Conservation (phyloP, 1,140 invertebrate species). For the Calliopsis andreniformis region DNA sequence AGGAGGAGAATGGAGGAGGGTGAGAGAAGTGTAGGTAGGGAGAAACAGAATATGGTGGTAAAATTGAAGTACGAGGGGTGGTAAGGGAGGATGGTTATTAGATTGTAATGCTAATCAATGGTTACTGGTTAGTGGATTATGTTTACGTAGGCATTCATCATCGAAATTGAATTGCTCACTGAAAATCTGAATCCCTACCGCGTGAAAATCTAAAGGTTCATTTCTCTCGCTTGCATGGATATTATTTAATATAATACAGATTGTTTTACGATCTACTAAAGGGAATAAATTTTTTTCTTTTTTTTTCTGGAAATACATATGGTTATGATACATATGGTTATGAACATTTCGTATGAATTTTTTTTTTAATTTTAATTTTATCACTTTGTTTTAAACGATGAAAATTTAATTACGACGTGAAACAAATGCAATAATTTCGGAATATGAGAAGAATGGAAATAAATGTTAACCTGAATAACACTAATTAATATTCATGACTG, state of each 20-base stretch:
- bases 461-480: too few species aligned
- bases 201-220: constrained; percentile 7
- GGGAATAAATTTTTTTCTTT: background rate
- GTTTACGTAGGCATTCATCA: constrained; percentile 79
- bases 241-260: background rate
- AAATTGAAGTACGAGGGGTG: constrained; percentile 17
- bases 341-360: too few species aligned
- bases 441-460: too few species aligned
- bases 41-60: constrained; percentile 8
- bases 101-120: constrained; percentile 81
- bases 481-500: too few species aligned
- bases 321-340: too few species aligned
- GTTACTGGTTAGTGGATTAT: constrained; percentile 76
- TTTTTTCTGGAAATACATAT: too few species aligned
- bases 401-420: too few species aligned
- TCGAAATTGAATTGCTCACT: constrained; percentile 76
- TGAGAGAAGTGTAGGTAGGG: background rate
- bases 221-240: background rate
- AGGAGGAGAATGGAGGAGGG: background rate
- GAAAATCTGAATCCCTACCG: constrained; percentile 60
- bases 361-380: too few species aligned
- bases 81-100: constrained; percentile 72
- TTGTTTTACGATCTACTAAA: background rate
- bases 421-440: too few species aligned
- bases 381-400: too few species aligned